Base-by-base conservation (phyloP, 2,888 invertebrate species). In the Aporophyla nigra region DNA sequence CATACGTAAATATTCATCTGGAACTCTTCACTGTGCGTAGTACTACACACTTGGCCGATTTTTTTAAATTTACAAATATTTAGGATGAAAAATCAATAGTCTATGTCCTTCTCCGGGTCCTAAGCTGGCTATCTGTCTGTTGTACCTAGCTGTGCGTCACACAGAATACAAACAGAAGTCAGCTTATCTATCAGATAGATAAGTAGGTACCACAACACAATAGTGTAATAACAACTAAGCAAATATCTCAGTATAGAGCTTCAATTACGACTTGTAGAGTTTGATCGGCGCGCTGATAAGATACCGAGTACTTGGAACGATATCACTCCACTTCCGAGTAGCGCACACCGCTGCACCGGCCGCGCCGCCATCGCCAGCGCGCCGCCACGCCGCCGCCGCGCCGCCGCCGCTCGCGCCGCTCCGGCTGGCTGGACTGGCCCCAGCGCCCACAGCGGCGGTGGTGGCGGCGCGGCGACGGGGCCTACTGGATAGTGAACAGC, bases 151-250 rank as follows among this genome's bases (percentile, higher is more conserved):
- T 19, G 12, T 49, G 33, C 53, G 63, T 24, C 53, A 63, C 2
- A n/a, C 33, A 19, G n/a, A 40, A 46, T 40, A 54, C 54, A 66
- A 56, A 70, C 46, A 53, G 46, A 61, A 66, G 61, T n/a, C 56
- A 61, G 59, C 65, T 80, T 77, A 82, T 82, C 82, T 46, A 46
- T 49, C 58, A 62, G 66, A 67, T 71, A 82, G 58, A 24, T 21
- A 78, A 27, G 46, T 24, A 40, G n/a, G 56, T 70, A 46, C 27
- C 56, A 67, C 46, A 53, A 61, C 16, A 71, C 82, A 66, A 76
- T 69, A 46, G 68, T 49, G 68, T 59, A 68, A 75, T 76, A 69
- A 82, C 40, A 54, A 53, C 66, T 67, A 40, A 5, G 66, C 69
- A 70, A 69, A 70, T 70, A 76, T 56, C 66, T 56, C 56, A 51